Evolutionary conservation across 2,113 vertebrate species (phyloP), one percentile per base, ranked within the genome.

Genomic region (Delphinus delphis): DNA sequence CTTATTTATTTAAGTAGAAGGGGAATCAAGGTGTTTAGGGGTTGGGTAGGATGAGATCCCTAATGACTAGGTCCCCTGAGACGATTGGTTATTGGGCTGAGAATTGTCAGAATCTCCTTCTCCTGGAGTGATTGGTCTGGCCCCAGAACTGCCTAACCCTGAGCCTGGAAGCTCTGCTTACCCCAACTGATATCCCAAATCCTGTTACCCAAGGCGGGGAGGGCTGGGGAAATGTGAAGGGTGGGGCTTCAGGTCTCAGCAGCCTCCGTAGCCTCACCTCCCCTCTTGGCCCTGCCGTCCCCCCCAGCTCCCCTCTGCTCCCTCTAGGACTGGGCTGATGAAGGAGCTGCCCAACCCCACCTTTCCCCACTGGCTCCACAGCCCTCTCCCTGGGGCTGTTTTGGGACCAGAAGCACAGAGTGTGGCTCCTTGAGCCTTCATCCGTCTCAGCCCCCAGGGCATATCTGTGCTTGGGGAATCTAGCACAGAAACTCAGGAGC

Each of bases 1-100:
- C 47, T 98, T 98, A 98, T 97, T 98, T 97, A 98, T 97, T 98
- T 97, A 90, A 93, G 44, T 44, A 83, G 76, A 95, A 90, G 92
- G 60, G 77, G 88, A 83, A 36, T 83, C 81, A 3, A 6, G n/a
- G 74, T 90, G 26, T 84, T 82, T 68, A 70, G 73, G 73, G 60
- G 41, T 58, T 58, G 50, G 77, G 77, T 36, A 58, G 33, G 33
- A 44, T 77, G 21, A 79, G 53, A 15, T 53, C 68, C 53, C 62
- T 20, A 31, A 3, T 0, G 8, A 67, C 36, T 28, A 74, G 76
- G 44, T 65, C 62, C 63, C 8, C 31, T 50, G 58, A 87, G 36
- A 55, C 73, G 62, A 28, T 63, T 77, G 63, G n/a, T 68, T 60
- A 28, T 20, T 31, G 63, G 41, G 73, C 36, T 62, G 55, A 88